A percentile compares a stretch with the other conserved stretches of the same genome.
phyloP scores from a whole-genome alignment of 2,797 vertebrate species.

The Malurus leucopterus region DNA sequence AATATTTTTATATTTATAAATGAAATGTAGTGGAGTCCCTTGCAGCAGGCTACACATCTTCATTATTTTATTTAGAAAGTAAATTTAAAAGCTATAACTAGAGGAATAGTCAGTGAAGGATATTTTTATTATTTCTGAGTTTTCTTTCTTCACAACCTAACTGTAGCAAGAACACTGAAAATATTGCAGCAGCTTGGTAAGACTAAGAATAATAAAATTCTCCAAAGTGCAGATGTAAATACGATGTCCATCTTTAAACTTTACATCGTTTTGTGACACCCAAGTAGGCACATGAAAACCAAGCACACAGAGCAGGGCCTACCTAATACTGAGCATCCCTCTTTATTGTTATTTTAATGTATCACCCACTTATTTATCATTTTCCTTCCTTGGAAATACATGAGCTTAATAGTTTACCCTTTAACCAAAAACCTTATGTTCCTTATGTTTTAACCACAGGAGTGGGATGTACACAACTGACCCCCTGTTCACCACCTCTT shows the following conservation, averaged over 20 bases:
- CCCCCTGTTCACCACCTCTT: neutral
- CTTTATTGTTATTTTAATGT: neutral
- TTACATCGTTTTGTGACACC: neutral
- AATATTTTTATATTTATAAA: neutral
- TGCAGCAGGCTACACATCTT: neutral
- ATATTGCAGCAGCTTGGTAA: neutral
- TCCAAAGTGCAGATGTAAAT: neutral
- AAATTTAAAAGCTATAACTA: neutral
- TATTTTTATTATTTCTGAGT: neutral
- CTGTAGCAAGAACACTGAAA: neutral
- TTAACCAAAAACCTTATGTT: neutral
- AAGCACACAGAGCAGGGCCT: neutral
- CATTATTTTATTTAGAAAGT: neutral
- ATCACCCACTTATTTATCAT: neutral
- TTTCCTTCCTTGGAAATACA: neutral
- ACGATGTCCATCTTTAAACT: neutral
- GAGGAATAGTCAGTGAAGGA: neutral
- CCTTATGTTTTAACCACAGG: neutral
- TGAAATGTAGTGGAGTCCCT: neutral
- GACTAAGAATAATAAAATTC: neutral
- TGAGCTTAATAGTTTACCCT: neutral
- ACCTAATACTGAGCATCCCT: neutral
- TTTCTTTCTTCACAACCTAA: neutral
- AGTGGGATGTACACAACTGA: neutral
- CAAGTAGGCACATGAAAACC: neutral